Evolutionary conservation across 2,888 invertebrate genomes (phyloP).

Genomic region (Parochlus steinenii): DNA sequence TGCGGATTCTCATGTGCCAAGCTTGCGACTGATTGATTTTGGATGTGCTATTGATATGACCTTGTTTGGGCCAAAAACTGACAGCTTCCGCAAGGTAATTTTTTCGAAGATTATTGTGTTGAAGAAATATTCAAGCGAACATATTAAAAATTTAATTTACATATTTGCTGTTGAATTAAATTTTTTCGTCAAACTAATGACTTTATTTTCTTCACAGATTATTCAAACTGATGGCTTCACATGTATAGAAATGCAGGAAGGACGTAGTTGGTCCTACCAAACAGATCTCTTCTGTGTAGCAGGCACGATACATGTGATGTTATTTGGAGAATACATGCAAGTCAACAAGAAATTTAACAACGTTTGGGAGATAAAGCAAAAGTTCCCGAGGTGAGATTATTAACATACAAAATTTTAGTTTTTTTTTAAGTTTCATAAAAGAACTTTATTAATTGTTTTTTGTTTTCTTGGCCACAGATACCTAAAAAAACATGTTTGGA

Average conservation of each 20-base stretch:
- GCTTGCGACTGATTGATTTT: slow-evolving; percentile 80
- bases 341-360: slow-evolving; percentile 44
- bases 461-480: slow-evolving; percentile 35
- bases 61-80: slow-evolving; percentile 60
- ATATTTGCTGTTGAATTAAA: not conserved
- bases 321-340: slow-evolving; percentile 84
- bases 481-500: slow-evolving; percentile 61
- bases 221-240: slow-evolving; percentile 71
- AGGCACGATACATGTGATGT: slow-evolving; percentile 72
- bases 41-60: slow-evolving; percentile 92
- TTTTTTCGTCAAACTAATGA: not conserved
- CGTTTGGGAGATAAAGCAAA: slow-evolving; percentile 52
- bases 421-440: not conserved
- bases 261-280: slow-evolving; percentile 87
- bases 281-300: slow-evolving; percentile 86
- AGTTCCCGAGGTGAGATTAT: slow-evolving; percentile 34
- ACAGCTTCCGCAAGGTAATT: slow-evolving; percentile 48
- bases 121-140: too few relatives aligned
- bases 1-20: slow-evolving; percentile 47
- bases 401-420: not conserved
- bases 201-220: slow-evolving; percentile 29
- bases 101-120: too few relatives aligned
- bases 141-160: not conserved
- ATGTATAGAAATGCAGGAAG: slow-evolving; percentile 84
- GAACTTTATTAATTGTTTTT: slow-evolving; percentile 5